Conservation (phyloP, 2,888 invertebrate species). For the Macrosiphum euphorbiae region DNA sequence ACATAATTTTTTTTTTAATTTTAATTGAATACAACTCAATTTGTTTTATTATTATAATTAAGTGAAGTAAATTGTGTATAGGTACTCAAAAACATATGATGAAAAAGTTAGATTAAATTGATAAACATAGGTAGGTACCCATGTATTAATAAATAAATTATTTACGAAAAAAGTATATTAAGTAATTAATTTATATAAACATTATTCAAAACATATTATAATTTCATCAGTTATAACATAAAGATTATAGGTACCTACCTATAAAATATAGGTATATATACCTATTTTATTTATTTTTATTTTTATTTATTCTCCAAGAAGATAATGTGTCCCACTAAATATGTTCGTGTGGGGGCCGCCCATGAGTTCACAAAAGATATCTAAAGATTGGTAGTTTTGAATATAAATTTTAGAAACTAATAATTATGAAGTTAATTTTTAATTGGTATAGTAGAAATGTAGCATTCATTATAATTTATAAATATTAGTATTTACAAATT, state of each 20-base stretch:
- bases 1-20: not conserved
- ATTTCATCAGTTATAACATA: not conserved
- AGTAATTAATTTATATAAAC: too few species aligned
- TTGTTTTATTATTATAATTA: not conserved
- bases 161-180: not conserved
- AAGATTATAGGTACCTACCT: not conserved
- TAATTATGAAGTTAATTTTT: not conserved
- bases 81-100: not conserved
- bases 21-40: not conserved
- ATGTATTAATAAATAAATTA: not conserved
- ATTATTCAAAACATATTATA: not conserved
- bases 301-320: too few species aligned
- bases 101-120: not conserved
- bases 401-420: not conserved
- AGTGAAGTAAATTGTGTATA: not conserved
- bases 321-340: too few species aligned
- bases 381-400: not conserved
- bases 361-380: too few species aligned
- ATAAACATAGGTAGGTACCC: not conserved
- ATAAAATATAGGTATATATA: too few species aligned
- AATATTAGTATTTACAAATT: too few species aligned
- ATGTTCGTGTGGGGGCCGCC: too few species aligned
- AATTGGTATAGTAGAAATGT: not conserved
- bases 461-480: too few species aligned
- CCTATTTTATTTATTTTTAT: too few species aligned